These are phyloP conservation scores for Nematostella vectensis DNA, from an alignment of 92 coral and sea anemone species.

Conservation along the genomic window DNA sequence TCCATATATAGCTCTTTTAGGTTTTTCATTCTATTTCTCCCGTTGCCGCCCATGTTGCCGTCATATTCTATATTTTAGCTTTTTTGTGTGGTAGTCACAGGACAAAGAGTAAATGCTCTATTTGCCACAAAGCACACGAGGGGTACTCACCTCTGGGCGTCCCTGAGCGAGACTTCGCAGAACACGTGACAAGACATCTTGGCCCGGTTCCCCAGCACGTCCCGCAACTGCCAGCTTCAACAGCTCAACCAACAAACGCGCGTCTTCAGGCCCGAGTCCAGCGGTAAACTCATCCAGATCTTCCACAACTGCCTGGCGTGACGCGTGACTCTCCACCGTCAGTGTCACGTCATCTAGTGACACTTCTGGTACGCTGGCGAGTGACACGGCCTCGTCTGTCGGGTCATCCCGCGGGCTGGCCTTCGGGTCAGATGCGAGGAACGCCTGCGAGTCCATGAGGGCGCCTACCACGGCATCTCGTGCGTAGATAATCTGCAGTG, in stretches of 20 bases:
- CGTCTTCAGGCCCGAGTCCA: constrained; percentile 74
- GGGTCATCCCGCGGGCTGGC: constrained; percentile 51
- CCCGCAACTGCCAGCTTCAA: constrained; percentile 89
- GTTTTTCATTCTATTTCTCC: too few species aligned
- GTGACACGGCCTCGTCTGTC: constrained; percentile 50
- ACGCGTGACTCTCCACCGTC: constrained; percentile 36
- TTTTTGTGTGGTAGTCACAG: too few species aligned
- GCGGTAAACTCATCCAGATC: constrained; percentile 79
- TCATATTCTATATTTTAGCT: too few species aligned
- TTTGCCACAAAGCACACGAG: too few species aligned
- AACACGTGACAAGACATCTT: constrained; percentile 70
- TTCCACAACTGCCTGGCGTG: constrained; percentile 31
- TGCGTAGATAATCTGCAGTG: constrained; percentile 88
- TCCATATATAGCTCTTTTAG: too few species aligned
- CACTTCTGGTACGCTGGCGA: constrained; percentile 61
- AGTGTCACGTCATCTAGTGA: constrained; percentile 73
- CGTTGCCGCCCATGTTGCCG: too few species aligned
- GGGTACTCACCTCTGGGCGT: constrained; percentile 75
- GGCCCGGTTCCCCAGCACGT: constrained; percentile 87
- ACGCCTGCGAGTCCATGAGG: constrained; percentile 66
- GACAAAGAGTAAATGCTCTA: too few species aligned
- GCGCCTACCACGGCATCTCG: constrained; percentile 94
- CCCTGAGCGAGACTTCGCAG: constrained; percentile 73
- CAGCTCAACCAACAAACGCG: constrained; percentile 83
- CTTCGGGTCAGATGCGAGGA: constrained; percentile 51